Percentiles rank a stretch among this genome's conserved stretches.
Conservation (phyloP, 2,888 invertebrate genomes). For the Asteroscopus sphinx region DNA sequence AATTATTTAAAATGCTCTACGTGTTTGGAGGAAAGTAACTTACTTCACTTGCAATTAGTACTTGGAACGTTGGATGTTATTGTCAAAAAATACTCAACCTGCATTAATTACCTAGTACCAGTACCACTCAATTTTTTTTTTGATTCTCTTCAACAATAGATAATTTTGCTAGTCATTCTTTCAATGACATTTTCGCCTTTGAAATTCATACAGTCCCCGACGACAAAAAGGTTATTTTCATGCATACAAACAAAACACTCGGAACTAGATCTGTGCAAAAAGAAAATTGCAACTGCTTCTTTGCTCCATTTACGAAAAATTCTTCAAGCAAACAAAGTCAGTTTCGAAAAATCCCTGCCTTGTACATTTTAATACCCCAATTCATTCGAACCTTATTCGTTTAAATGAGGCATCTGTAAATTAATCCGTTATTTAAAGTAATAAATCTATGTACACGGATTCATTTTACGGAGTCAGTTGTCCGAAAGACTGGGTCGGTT, state of each 20-base stretch:
- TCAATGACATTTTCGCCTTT: conserved; percentile 23
- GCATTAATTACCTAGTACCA: no score
- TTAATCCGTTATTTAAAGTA: conserved; percentile 43
- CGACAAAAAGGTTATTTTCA: conserved; percentile 17
- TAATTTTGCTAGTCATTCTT: conserved; percentile 5
- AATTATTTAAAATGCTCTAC: neutral
- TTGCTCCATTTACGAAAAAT: conserved; percentile 12
- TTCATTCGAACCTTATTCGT: conserved; percentile 19
- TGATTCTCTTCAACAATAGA: neutral
- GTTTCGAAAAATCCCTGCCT: neutral
- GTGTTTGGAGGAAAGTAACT: neutral
- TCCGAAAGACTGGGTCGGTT: conserved; percentile 46
- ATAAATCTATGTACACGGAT: conserved; percentile 40
- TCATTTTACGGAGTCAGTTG: conserved; percentile 48
- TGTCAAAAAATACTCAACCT: no score
- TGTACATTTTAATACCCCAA: conserved; percentile 30
- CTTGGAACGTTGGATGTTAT: no score
- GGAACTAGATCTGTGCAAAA: conserved; percentile 3
- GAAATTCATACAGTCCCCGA: conserved; percentile 18
- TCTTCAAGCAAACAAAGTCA: conserved; percentile 4
- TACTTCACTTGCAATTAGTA: neutral
- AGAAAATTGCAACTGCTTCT: conserved; percentile 3
- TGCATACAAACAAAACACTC: conserved; percentile 19
- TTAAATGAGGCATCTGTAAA: conserved; percentile 31
- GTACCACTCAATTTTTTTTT: no score